Conservation (phyloP, 2,888 invertebrate genomes). For the Ctena decussata region DNA sequence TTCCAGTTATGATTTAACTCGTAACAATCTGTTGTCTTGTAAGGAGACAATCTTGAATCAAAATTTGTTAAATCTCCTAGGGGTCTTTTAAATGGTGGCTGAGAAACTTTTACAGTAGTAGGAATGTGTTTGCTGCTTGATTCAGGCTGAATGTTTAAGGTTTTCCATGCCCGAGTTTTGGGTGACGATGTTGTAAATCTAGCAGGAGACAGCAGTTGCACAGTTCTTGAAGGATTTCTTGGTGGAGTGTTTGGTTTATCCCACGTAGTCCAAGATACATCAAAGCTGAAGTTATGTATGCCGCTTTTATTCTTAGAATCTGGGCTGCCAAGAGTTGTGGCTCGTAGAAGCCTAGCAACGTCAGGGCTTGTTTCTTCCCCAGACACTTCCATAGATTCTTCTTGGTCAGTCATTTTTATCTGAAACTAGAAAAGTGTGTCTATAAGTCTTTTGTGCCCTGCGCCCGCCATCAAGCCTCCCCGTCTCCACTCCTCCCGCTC, state of each 20-base stretch:
- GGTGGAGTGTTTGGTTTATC: constrained; percentile 38
- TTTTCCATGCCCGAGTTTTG: constrained; percentile 26
- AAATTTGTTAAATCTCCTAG: background rate
- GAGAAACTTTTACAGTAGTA: background rate
- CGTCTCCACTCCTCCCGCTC: no score
- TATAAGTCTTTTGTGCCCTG: no score
- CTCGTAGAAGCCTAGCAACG: background rate
- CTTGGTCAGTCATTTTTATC: constrained; percentile 51
- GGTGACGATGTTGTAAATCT: constrained; percentile 31
- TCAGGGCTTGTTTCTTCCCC: constrained; percentile 59
- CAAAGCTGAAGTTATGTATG: constrained; percentile 43
- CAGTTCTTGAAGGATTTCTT: background rate
- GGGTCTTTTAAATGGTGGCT: background rate
- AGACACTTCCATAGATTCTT: constrained; percentile 73
- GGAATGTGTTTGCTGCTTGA: background rate
- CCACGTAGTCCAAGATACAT: constrained; percentile 56
- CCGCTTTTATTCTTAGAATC: background rate
- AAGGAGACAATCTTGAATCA: background rate
- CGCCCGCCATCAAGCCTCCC: no score
- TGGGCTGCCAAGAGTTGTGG: background rate
- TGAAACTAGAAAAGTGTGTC: no score
- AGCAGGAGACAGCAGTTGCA: constrained; percentile 41
- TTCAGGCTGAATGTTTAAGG: background rate
- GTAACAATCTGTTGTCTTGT: constrained; percentile 1
- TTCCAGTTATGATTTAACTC: background rate